Evolutionary conservation across 2,113 vertebrate genomes (phyloP).

Genomic region (Notothenia rossii): DNA sequence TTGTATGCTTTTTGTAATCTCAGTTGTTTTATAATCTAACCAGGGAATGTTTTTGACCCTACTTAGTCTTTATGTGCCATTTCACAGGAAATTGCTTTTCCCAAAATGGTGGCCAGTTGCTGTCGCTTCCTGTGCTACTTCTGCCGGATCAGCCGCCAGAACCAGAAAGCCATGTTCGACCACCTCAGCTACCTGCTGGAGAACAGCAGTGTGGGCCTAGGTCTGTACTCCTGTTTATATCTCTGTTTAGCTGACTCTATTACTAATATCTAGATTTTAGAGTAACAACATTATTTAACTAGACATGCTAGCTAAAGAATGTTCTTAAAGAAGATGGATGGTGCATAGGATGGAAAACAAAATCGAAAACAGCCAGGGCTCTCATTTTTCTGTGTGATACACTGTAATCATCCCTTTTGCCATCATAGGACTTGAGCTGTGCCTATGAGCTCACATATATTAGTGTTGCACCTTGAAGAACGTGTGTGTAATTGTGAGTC

Average conservation of each 20-base stretch:
- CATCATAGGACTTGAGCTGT: constrained; percentile 2
- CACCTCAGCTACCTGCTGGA: constrained; percentile 98
- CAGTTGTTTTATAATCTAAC: background rate
- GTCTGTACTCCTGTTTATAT: constrained; percentile 77
- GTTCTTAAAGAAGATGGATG: background rate
- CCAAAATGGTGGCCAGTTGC: constrained; percentile 99
- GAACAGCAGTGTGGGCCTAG: constrained; percentile 97
- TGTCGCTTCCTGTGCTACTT: constrained; percentile 99
- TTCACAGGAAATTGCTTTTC: constrained; percentile 92
- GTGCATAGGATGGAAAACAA: background rate
- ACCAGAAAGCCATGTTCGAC: constrained; percentile 99
- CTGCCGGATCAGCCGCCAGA: constrained; percentile 98
- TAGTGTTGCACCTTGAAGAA: constrained; percentile 21
- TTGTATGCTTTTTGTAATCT: background rate
- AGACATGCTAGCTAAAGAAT: background rate
- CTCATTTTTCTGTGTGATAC: constrained; percentile 20
- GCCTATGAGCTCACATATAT: constrained; percentile 37
- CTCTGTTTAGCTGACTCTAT: background rate
- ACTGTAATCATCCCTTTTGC: background rate
- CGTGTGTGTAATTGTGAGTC: constrained; percentile 27
- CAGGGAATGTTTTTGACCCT: background rate
- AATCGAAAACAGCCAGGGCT: background rate
- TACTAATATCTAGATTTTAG: background rate
- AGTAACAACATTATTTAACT: background rate
- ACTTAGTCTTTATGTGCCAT: constrained; percentile 23